Conservation (phyloP, 2,113 vertebrate species). For the Aldabrachelys gigantea region DNA sequence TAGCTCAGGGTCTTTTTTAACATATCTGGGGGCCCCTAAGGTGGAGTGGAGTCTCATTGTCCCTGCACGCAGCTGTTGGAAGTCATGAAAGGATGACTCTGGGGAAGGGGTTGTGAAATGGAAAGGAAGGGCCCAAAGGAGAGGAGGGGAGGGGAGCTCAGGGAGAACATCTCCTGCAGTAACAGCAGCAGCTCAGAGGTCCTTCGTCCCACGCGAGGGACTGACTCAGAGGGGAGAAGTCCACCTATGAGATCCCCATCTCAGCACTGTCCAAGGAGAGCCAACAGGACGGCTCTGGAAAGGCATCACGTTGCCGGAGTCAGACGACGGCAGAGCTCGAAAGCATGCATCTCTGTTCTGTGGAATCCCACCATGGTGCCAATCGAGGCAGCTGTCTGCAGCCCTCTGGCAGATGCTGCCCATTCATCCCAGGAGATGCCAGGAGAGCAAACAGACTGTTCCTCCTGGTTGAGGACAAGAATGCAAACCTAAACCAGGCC, state of each 20-base stretch:
- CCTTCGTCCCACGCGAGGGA: too few relatives aligned
- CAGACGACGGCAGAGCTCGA: background rate
- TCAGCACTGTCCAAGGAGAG: background rate
- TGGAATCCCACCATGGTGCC: background rate
- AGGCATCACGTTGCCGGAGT: background rate
- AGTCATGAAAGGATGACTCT: background rate
- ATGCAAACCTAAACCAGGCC: background rate
- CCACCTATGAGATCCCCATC: background rate
- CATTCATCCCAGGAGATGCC: background rate
- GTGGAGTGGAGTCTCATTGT: background rate
- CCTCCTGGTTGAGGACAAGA: background rate
- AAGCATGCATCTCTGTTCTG: background rate
- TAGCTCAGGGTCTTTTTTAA: background rate
- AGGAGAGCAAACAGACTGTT: background rate
- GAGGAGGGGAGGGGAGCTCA: background rate
- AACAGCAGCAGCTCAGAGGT: background rate
- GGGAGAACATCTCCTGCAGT: background rate
- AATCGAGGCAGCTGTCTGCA: background rate
- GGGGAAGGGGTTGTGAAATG: background rate
- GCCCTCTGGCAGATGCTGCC: background rate
- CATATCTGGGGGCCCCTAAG: background rate
- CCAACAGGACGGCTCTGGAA: background rate
- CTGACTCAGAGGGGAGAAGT: background rate
- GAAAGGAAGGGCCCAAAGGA: background rate
- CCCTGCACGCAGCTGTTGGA: background rate